Evolutionary conservation across 1,140 invertebrate species (phyloP).

Genomic region (Diuraphis noxia): DNA sequence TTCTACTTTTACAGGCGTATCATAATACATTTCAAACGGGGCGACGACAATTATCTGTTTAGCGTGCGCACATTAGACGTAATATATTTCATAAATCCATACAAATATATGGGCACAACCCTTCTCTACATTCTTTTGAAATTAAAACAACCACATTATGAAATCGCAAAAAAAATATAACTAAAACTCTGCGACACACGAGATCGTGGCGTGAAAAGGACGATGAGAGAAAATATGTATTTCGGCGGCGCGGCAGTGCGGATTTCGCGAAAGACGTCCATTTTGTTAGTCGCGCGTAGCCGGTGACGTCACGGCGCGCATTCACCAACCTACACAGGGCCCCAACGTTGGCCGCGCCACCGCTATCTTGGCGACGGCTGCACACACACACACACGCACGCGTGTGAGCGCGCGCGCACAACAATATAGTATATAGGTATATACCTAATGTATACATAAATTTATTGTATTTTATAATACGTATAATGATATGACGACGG

Average conservation of each 20-base stretch:
- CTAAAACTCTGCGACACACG: too few relatives aligned
- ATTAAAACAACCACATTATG: too few relatives aligned
- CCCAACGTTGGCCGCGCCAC: conserved; percentile 37
- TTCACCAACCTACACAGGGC: conserved; percentile 54
- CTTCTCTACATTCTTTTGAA: too few relatives aligned
- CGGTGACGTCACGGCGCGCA: conserved; percentile 49
- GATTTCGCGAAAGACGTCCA: conserved; percentile 52
- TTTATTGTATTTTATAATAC: neutral
- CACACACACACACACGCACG: neutral
- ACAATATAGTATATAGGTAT: neutral
- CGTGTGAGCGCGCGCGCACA: neutral
- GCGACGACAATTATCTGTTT: too few relatives aligned
- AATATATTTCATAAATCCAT: too few relatives aligned
- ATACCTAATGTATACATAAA: neutral
- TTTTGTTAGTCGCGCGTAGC: conserved; percentile 45
- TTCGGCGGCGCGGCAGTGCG: conserved; percentile 8
- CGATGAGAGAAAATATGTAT: neutral
- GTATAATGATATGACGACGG: neutral
- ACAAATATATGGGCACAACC: too few relatives aligned
- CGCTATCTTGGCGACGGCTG: conserved; percentile 26
- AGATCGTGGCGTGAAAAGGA: neutral
- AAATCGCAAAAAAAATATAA: neutral
- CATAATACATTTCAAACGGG: too few relatives aligned
- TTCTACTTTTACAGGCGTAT: too few relatives aligned
- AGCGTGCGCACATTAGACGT: too few relatives aligned